These are phyloP conservation scores for Metellina segmentata DNA, from an alignment of 2,888 invertebrate genomes.

Conservation along the genomic window DNA sequence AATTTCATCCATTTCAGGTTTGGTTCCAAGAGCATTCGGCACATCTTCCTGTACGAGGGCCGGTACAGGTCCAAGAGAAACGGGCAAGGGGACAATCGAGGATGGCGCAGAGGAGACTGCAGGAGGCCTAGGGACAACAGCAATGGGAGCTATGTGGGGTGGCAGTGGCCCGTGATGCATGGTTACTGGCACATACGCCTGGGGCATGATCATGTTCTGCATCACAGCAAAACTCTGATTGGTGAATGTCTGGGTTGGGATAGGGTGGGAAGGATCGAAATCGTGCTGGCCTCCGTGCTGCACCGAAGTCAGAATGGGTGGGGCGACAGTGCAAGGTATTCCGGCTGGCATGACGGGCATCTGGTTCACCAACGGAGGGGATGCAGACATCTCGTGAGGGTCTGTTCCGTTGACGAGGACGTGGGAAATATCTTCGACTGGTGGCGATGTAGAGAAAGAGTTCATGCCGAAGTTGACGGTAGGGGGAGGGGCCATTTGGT, in stretches of 20 bases:
- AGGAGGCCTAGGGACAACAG: constrained; percentile 57
- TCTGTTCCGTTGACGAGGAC: constrained; percentile 28
- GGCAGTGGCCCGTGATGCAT: constrained; percentile 68
- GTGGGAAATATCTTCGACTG: constrained; percentile 21
- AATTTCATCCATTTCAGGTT: constrained; percentile 25
- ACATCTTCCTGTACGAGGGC: constrained; percentile 14
- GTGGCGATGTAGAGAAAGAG: constrained; percentile 27
- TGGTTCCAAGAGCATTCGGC: neutral
- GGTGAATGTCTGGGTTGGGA: constrained; percentile 92
- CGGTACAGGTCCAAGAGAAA: constrained; percentile 23
- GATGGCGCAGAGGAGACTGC: constrained; percentile 27
- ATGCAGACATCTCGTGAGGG: constrained; percentile 1
- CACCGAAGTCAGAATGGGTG: constrained; percentile 32
- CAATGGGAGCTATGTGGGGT: constrained; percentile 56
- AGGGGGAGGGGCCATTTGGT: constrained; percentile 77
- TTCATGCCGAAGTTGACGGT: constrained; percentile 38
- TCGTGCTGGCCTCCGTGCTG: constrained; percentile 62
- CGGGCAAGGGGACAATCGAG: constrained; percentile 36
- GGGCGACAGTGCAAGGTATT: constrained; percentile 16
- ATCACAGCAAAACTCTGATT: constrained; percentile 87
- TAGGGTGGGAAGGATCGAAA: constrained; percentile 80
- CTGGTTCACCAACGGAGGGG: constrained; percentile 7
- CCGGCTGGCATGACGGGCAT: constrained; percentile 24
- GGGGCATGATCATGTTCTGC: constrained; percentile 75
- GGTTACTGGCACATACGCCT: constrained; percentile 72